Percentiles rank a stretch among this genome's conserved stretches.
Evolutionary conservation across 2,797 vertebrate species (phyloP).

Genomic region (Pseudochromis fuscus): DNA sequence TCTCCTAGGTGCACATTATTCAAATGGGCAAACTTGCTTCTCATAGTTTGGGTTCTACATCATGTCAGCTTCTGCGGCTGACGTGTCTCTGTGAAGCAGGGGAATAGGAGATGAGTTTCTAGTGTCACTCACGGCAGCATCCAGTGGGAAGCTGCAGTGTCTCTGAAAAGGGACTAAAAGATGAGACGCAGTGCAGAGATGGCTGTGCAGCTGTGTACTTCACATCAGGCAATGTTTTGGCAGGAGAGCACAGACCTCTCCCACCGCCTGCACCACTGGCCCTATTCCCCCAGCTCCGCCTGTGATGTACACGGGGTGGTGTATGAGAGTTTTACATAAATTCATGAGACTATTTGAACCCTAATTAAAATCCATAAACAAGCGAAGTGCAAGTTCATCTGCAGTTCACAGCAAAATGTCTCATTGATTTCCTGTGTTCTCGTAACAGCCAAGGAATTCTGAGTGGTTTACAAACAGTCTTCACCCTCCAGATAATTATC

Average conservation of each 20-base stretch:
- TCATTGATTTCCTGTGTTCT: conserved; percentile 73
- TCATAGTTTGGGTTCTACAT: conserved; percentile 57
- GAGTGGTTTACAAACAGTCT: conserved; percentile 51
- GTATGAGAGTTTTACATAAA: conserved; percentile 68
- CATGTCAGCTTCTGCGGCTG: conserved; percentile 54
- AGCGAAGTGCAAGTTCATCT: conserved; percentile 73
- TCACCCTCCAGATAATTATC: conserved; percentile 27
- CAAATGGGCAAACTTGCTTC: conserved; percentile 67
- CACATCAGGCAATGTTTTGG: conserved; percentile 59
- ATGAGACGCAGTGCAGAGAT: conserved; percentile 67
- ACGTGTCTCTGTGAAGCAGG: conserved; percentile 51
- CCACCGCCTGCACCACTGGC: conserved; percentile 36
- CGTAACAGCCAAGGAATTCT: conserved; percentile 41
- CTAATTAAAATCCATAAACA: conserved; percentile 79
- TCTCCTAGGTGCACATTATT: conserved; percentile 77
- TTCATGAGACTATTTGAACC: conserved; percentile 74
- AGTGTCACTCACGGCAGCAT: conserved; percentile 67
- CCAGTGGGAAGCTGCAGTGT: conserved; percentile 63
- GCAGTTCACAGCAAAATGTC: conserved; percentile 77
- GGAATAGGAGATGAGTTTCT: conserved; percentile 61
- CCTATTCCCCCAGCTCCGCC: conserved; percentile 43
- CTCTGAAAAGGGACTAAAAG: conserved; percentile 73
- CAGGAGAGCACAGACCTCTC: conserved; percentile 62
- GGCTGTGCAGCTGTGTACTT: conserved; percentile 33
- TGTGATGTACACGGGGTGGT: conserved; percentile 44